Evolutionary conservation across 1,140 invertebrate species (phyloP), one percentile per base, ranked within the genome.

Genomic region (Meteorus sp.): DNA sequence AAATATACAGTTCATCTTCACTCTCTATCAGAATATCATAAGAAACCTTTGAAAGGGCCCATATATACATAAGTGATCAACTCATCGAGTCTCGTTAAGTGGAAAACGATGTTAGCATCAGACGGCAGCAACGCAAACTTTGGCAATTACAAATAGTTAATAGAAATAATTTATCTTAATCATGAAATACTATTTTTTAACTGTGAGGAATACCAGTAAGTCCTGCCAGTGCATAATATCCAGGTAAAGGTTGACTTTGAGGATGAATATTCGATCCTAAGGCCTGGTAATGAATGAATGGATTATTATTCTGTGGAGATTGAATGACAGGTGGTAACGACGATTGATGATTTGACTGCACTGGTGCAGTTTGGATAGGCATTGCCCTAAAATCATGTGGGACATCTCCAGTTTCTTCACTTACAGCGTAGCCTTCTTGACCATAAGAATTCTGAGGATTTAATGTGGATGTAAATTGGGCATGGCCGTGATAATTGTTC

Each of bases 401-500:
- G 37, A 56, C 31, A 22, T 60, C 58, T 37, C 55, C 29, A 22
- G 55, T 27, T 2, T 60, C 43, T 27, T 60, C 52, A 13, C 48
- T 44, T 4, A 60, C 50, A 5, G 45, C 50, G 9, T 59, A 59
- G 6, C 56, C 56, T 25, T 15, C 22, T 6, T 41, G 54, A n/a
- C 2, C 8, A 13, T 31, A 15, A 1, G 19, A 2, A 22, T n/a
- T n/a, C 15, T 20, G 3, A 22, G 2, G 11, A n/a, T 15, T 7
- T 4, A 22, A 20, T 20, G 19, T 47, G 19, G 19, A 11, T 20
- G 33, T 17, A 6, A 43, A 29, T 19, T 27, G 7, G 45, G 7
- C 23, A 39, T 20, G 13, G 23, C 37, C n/a, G 35, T 13, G 4
- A 29, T 9, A 5, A 29, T 5, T 5, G 27, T 29, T 13, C 13